Conservation (phyloP, 2,888 invertebrate species). For the Craniophora ligustri region DNA sequence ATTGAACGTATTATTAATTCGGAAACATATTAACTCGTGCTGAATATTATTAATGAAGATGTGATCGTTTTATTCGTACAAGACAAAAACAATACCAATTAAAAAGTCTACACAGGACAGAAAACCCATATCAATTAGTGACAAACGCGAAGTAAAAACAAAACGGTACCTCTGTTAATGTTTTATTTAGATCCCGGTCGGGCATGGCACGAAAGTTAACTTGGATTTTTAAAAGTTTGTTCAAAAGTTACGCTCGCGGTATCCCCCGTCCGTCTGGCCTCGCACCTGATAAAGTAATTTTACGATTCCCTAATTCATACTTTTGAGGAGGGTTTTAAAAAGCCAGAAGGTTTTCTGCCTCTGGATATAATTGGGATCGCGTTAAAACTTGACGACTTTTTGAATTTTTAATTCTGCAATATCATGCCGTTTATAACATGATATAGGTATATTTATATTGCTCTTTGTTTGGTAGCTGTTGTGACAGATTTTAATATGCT, state of each 20-base stretch:
- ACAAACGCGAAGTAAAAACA: constrained; percentile 74
- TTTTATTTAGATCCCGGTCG: constrained; percentile 77
- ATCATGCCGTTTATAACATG: constrained; percentile 26
- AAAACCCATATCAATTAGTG: constrained; percentile 83
- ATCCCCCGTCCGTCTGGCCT: constrained; percentile 74
- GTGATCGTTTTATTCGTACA: constrained; percentile 30
- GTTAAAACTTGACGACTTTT: constrained; percentile 71
- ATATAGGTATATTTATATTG: constrained; percentile 19
- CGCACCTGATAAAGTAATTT: constrained; percentile 86
- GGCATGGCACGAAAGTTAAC: constrained; percentile 78
- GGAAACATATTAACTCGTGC: constrained; percentile 11
- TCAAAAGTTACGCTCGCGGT: constrained; percentile 76
- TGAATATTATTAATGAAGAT: constrained; percentile 35
- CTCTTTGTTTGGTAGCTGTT: constrained; percentile 38
- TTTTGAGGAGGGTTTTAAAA: constrained; percentile 85
- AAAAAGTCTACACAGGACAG: constrained; percentile 65
- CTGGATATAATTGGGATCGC: constrained; percentile 76
- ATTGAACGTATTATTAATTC: constrained; percentile 32
- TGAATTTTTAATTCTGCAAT: constrained; percentile 70
- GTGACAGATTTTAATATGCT: constrained; percentile 47
- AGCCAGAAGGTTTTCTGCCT: constrained; percentile 73
- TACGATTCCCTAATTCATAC: constrained; percentile 85
- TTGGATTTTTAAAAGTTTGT: constrained; percentile 87
- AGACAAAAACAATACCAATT: constrained; percentile 64
- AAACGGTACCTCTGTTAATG: constrained; percentile 76